Evolutionary conservation across 2,113 vertebrate genomes (phyloP).

Genomic region (Rhegmatorhina hoffmannsi): DNA sequence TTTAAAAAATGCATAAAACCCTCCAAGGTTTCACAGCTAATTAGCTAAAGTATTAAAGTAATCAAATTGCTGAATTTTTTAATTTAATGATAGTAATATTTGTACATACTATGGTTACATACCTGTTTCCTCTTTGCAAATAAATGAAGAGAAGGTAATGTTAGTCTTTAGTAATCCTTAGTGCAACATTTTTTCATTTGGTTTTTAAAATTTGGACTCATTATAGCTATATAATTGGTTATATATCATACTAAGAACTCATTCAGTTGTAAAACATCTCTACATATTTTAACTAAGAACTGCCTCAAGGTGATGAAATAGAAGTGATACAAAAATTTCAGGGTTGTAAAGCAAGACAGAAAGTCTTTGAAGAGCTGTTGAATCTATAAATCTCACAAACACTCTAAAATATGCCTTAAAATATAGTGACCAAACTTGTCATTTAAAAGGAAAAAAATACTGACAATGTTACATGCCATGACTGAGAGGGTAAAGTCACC

Average conservation of each 20-base stretch:
- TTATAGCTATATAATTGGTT: conserved; percentile 70
- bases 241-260: conserved; percentile 67
- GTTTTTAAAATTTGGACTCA: conserved; percentile 63
- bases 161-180: conserved; percentile 53
- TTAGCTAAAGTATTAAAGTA: not conserved
- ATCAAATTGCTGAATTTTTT: conserved; percentile 4
- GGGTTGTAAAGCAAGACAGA: conserved; percentile 51
- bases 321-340: conserved; percentile 59
- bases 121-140: conserved; percentile 42
- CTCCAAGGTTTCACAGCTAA: conserved; percentile 17
- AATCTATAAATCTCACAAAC: conserved; percentile 54
- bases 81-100: conserved; percentile 21
- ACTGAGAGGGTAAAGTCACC: conserved; percentile 60
- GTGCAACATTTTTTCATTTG: conserved; percentile 66
- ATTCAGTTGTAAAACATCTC: conserved; percentile 55
- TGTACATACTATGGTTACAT: not conserved
- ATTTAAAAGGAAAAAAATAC: conserved; percentile 32
- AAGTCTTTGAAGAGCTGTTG: conserved; percentile 46
- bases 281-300: conserved; percentile 59
- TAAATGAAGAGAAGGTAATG: conserved; percentile 28
- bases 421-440: conserved; percentile 54
- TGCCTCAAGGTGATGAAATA: conserved; percentile 70
- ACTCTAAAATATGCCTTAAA: conserved; percentile 49
- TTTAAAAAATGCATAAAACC: not conserved
- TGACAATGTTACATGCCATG: conserved; percentile 21